Evolutionary conservation across 2,113 vertebrate species (phyloP).

Genomic region (Callipepla squamata): DNA sequence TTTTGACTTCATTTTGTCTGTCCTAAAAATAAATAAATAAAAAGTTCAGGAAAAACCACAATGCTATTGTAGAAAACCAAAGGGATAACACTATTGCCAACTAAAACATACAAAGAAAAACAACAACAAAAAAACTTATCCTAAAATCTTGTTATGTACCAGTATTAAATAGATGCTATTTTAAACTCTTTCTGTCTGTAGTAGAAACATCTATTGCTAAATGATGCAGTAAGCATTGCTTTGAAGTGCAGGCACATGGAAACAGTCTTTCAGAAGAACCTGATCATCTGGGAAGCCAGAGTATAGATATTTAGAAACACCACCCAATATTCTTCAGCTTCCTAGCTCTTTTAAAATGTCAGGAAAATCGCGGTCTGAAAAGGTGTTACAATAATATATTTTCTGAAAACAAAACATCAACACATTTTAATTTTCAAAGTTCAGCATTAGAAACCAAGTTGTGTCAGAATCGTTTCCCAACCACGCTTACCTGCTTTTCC

Average conservation of each 20-base stretch:
- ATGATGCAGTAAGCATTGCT: not conserved
- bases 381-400: not conserved
- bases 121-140: not conserved
- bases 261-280: not conserved
- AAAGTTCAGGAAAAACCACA: not conserved
- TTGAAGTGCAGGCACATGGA: not conserved
- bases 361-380: not conserved
- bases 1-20: not conserved
- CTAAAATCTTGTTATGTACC: not conserved
- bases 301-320: not conserved
- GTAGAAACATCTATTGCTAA: not conserved
- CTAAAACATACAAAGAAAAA: not conserved
- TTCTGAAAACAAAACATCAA: not conserved
- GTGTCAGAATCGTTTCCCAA: not conserved
- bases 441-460: not conserved
- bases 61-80: not conserved
- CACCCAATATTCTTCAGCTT: not conserved
- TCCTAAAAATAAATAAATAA: slow-evolving; percentile 66
- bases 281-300: not conserved
- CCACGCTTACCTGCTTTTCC: not conserved
- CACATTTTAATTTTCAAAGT: not conserved
- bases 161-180: slow-evolving; percentile 7
- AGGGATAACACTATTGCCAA: not conserved
- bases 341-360: not conserved
- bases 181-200: not conserved